Conservation (phyloP, 1,140 invertebrate genomes). For the Venustaconcha ellipsiformis region DNA sequence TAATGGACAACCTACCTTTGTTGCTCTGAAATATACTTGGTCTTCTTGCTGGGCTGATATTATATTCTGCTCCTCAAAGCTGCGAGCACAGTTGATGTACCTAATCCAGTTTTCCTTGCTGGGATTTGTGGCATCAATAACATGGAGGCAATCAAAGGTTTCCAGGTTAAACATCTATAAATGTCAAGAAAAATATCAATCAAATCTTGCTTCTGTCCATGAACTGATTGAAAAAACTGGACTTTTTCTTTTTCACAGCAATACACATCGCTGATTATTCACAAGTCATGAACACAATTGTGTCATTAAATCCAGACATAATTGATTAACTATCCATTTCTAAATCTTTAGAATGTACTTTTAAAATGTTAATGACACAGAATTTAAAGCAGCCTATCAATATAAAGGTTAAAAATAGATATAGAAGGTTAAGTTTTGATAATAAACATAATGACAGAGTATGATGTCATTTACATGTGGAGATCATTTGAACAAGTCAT, state of each 20-base stretch:
- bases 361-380: no score
- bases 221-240: background rate
- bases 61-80: constrained; percentile 65
- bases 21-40: constrained; percentile 63
- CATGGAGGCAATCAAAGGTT: constrained; percentile 35
- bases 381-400: no score
- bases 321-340: background rate
- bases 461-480: no score
- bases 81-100: constrained; percentile 65
- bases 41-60: constrained; percentile 53
- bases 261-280: background rate
- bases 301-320: background rate
- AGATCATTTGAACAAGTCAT: no score
- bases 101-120: constrained; percentile 64
- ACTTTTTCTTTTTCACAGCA: background rate
- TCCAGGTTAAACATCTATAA: constrained; percentile 43
- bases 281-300: background rate
- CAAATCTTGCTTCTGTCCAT: background rate
- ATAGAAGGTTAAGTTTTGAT: no score
- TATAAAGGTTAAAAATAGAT: no score
- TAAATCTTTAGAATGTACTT: no score
- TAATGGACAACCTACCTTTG: constrained; percentile 36
- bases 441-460: no score
- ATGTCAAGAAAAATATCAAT: background rate
- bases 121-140: constrained; percentile 69